Base-by-base conservation (phyloP, 2,113 vertebrate genomes). In the Pterocles burchelli region DNA sequence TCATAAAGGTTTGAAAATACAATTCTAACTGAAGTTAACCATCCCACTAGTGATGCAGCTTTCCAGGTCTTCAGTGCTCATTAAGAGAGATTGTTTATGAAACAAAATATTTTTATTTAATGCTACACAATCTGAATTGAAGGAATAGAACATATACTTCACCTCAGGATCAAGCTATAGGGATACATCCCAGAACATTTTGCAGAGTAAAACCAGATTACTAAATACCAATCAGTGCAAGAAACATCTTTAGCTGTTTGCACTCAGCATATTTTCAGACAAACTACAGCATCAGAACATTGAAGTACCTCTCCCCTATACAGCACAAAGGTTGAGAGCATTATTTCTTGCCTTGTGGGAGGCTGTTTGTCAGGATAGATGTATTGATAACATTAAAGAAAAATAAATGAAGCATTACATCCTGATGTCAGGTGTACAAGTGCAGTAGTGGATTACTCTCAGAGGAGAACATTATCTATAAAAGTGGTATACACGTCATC, bases 371-470 rank as follows among this genome's bases (percentile, higher is more conserved):
- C 82, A 90, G 89, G 86, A 79, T 58, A 48, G 41, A 85, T 21
- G 81, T 76, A 82, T 28, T 31, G 70, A 28, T 57, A 93, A 96
- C 90, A 88, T 46, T 71, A 92, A 88, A 75, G 84, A 85, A 91
- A 94, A 96, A 91, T 22, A 77, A 89, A 94, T 19, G 74, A 91
- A 92, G 89, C 13, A 2, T 96, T 97, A 97, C 93, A 97, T 97
- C 97, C 96, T 85, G 91, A 95, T 96, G 93, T 97, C 95, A 97
- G 66, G 95, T 95, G 88, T 94, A 96, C 94, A 96, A 95, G 91
- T 95, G 96, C 95, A 96, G 92, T 85, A 92, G 72, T 87, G 93
- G 86, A 72, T 89, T 93, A 95, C 18, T 58, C 90, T 75, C 28
- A 7, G 89, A 94, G 90, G 59, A 89, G 43, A 86, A 76, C 58